phyloP scores from a whole-genome alignment of 2,888 invertebrate genomes.

The Brachyptera putata region DNA sequence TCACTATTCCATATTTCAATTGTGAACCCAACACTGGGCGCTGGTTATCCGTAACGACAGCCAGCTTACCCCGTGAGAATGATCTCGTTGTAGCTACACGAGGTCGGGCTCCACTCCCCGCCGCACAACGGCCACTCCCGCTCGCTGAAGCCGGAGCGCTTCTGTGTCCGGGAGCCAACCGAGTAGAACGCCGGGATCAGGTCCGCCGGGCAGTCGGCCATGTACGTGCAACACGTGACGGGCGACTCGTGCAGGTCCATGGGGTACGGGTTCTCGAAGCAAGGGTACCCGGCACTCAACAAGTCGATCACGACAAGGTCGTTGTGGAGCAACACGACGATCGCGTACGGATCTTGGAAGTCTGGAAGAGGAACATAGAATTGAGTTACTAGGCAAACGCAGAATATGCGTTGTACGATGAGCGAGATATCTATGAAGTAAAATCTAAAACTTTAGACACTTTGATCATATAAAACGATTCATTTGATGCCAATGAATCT shows the following conservation, averaged over 20 bases:
- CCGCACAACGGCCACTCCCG: slow-evolving; percentile 96
- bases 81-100: slow-evolving; percentile 96
- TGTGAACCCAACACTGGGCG: too few relatives aligned
- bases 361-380: slow-evolving; percentile 57
- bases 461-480: too few relatives aligned
- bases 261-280: slow-evolving; percentile 98
- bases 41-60: too few relatives aligned
- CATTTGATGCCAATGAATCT: too few relatives aligned
- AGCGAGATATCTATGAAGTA: too few relatives aligned
- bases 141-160: slow-evolving; percentile 79
- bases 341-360: slow-evolving; percentile 95
- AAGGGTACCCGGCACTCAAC: slow-evolving; percentile 91
- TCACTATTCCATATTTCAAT: too few relatives aligned
- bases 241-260: slow-evolving; percentile 99
- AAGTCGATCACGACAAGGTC: slow-evolving; percentile 98
- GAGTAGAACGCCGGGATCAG: slow-evolving; percentile 97
- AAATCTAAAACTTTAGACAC: too few relatives aligned
- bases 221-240: slow-evolving; percentile 94
- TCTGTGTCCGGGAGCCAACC: slow-evolving; percentile 71
- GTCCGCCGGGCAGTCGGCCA: slow-evolving; percentile 97
- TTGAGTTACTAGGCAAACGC: too few relatives aligned
- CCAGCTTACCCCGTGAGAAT: slow-evolving; percentile 86
- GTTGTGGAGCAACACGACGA: slow-evolving; percentile 94
- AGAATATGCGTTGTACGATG: too few relatives aligned
- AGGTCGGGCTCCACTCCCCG: slow-evolving; percentile 93